These are phyloP conservation scores for Meda fulgida DNA, from an alignment of 2,797 vertebrate species.

Conservation along the genomic window DNA sequence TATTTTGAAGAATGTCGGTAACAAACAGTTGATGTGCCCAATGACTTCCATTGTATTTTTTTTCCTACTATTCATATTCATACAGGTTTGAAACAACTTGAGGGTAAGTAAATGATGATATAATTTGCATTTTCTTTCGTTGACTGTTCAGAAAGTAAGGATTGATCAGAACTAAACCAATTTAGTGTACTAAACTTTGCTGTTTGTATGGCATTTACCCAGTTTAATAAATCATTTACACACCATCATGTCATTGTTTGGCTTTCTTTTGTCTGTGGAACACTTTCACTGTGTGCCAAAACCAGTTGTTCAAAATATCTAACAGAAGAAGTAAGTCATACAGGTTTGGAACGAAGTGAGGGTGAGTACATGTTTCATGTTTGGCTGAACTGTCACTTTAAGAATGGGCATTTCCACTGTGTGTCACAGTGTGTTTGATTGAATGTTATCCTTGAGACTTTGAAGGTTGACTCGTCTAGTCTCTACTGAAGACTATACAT, in stretches of 20 bases:
- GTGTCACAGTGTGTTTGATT: background rate
- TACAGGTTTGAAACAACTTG: too few relatives aligned
- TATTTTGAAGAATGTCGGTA: too few relatives aligned
- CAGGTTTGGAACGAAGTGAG: background rate
- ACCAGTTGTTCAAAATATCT: background rate
- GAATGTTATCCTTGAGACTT: slow-evolving; percentile 21
- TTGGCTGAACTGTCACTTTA: background rate
- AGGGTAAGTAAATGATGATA: too few relatives aligned
- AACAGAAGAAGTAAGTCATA: background rate
- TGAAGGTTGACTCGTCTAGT: slow-evolving; percentile 39
- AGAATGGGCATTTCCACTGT: background rate
- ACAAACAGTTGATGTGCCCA: too few relatives aligned
- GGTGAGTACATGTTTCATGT: background rate
- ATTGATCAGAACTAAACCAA: background rate
- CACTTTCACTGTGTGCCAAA: background rate
- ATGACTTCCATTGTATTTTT: too few relatives aligned
- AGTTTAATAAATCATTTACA: background rate
- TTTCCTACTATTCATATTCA: too few relatives aligned
- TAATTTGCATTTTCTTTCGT: too few relatives aligned
- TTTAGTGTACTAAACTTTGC: background rate
- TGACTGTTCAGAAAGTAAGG: background rate
- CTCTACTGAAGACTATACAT: background rate
- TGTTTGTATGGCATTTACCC: background rate
- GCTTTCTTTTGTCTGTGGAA: background rate
- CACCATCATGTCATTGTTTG: background rate